Evolutionary conservation across 2,888 invertebrate genomes (phyloP).

Genomic region (Stenurella melanura): DNA sequence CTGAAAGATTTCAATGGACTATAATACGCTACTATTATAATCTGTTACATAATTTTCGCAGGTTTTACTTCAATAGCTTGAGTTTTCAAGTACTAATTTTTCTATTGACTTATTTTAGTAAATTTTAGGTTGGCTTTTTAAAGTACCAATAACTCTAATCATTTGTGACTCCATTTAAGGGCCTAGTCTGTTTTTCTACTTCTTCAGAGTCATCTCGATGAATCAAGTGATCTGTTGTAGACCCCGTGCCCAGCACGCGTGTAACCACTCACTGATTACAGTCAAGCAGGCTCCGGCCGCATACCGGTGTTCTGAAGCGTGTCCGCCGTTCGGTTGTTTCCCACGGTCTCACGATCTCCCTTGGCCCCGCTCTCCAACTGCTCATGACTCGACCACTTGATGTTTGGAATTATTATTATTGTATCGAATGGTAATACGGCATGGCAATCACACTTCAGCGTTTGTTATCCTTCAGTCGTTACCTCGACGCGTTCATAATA

Average conservation of each 20-base stretch:
- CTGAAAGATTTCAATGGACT: no score
- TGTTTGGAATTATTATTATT: constrained; percentile 44
- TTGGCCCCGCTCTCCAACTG: constrained; percentile 42
- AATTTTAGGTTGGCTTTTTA: not conserved
- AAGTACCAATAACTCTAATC: not conserved
- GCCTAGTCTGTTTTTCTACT: not conserved
- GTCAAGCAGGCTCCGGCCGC: constrained; percentile 63
- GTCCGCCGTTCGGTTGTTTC: constrained; percentile 70
- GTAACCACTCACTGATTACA: constrained; percentile 64
- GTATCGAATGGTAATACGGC: constrained; percentile 29
- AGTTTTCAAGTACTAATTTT: no score
- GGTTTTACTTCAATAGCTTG: no score
- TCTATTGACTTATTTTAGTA: not conserved
- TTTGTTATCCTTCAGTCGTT: constrained; percentile 31
- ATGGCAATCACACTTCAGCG: constrained; percentile 17
- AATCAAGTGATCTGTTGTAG: constrained; percentile 48
- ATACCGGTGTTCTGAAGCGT: constrained; percentile 68
- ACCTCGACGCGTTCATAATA: constrained; percentile 27
- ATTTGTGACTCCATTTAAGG: not conserved
- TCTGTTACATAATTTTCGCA: no score
- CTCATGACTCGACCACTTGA: constrained; percentile 43
- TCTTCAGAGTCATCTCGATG: constrained; percentile 36
- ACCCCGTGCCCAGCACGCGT: constrained; percentile 69
- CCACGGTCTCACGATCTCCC: constrained; percentile 61
- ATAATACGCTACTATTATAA: no score